phyloP scores from a whole-genome alignment of 64 coral and sea anemone species.

The Stichodactyla mertensii region DNA sequence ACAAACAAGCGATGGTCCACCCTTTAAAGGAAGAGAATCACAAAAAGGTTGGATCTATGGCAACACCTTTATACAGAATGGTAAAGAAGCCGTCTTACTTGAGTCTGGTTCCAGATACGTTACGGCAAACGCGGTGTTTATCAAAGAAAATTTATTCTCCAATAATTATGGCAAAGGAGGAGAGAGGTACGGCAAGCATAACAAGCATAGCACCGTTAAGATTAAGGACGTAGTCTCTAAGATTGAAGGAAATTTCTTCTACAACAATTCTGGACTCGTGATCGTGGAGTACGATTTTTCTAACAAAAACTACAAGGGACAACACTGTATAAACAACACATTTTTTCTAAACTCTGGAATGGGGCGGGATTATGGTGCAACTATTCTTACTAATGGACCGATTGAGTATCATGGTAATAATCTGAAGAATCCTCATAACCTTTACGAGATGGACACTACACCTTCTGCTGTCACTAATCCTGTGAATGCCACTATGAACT shows the following conservation, averaged over 20 bases:
- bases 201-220: constrained; percentile 27
- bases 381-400: constrained; percentile 55
- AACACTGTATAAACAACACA: constrained; percentile 42
- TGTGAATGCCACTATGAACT: constrained; percentile 36
- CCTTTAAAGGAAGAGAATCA: background rate
- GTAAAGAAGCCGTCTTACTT: constrained; percentile 34
- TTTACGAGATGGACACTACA: constrained; percentile 64
- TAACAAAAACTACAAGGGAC: background rate
- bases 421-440: constrained; percentile 64
- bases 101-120: background rate
- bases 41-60: constrained; percentile 44
- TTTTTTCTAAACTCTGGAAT: constrained; percentile 46
- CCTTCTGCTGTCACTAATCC: background rate
- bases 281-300: constrained; percentile 49
- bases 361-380: constrained; percentile 40
- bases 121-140: background rate
- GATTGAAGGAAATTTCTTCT: constrained; percentile 55
- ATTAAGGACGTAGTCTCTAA: constrained; percentile 10
- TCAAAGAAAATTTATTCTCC: constrained; percentile 36
- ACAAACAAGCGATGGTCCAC: constrained; percentile 32
- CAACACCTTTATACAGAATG: constrained; percentile 43
- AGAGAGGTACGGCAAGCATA: background rate
- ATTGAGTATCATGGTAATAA: constrained; percentile 47
- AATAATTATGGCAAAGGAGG: constrained; percentile 32
- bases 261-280: constrained; percentile 52